Conservation (phyloP, 1,140 invertebrate species). For the Achatina immaculata region DNA sequence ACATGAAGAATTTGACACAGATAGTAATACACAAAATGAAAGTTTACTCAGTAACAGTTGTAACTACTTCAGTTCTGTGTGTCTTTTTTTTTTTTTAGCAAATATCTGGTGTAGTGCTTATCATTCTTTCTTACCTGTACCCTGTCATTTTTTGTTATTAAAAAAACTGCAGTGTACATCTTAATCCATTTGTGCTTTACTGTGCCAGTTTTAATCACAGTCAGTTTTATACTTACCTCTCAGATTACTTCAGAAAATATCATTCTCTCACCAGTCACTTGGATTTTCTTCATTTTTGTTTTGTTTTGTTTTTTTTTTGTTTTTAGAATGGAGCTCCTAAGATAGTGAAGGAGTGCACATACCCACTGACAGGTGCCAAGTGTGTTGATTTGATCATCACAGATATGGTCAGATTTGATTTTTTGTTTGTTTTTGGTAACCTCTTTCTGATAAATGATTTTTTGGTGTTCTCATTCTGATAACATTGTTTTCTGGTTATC, state of each 20-base stretch:
- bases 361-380: slow-evolving; percentile 94
- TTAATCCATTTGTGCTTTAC: background rate
- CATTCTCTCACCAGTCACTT: background rate
- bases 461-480: background rate
- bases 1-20: too few species aligned
- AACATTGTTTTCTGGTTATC: too few species aligned
- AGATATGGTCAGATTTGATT: slow-evolving; percentile 81
- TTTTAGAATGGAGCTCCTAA: slow-evolving; percentile 85
- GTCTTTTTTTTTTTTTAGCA: too few species aligned
- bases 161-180: background rate
- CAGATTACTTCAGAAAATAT: background rate
- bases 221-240: background rate
- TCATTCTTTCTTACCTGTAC: too few species aligned
- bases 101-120: too few species aligned
- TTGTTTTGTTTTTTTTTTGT: background rate
- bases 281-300: background rate
- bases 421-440: background rate
- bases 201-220: background rate
- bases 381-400: slow-evolving; percentile 98
- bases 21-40: too few species aligned
- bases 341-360: slow-evolving; percentile 87
- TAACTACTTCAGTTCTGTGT: too few species aligned
- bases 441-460: background rate
- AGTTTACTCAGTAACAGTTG: too few species aligned
- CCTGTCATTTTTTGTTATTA: too few species aligned